Percentiles rank a stretch among this genome's conserved stretches.
Evolutionary conservation across 1,140 invertebrate genomes (phyloP).

Genomic region (Hetaerina americana): DNA sequence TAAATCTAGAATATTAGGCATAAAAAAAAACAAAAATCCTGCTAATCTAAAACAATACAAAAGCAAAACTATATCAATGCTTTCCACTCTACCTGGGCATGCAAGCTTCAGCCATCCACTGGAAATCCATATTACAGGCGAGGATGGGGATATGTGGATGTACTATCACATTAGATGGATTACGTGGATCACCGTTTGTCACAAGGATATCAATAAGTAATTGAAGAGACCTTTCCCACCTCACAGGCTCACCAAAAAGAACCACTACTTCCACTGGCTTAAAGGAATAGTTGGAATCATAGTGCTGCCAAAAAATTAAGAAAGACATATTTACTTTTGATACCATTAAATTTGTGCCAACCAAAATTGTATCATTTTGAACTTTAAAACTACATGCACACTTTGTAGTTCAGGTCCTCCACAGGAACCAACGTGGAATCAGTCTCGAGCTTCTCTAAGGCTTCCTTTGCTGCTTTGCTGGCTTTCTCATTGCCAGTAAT

Average conservation of each 20-base stretch:
- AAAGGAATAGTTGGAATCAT: constrained; percentile 38
- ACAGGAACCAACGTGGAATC: too few species aligned
- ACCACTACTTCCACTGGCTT: constrained; percentile 40
- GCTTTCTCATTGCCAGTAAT: too few species aligned
- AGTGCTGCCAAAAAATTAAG: constrained; percentile 27
- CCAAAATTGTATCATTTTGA: too few species aligned
- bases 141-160: constrained; percentile 51
- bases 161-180: constrained; percentile 28
- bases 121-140: constrained; percentile 55
- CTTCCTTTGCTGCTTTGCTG: too few species aligned
- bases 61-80: background rate
- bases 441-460: too few species aligned
- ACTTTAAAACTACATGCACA: too few species aligned
- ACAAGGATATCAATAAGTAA: constrained; percentile 53
- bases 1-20: too few species aligned
- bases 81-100: constrained; percentile 48
- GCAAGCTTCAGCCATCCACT: constrained; percentile 52
- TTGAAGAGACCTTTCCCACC: constrained; percentile 49
- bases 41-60: background rate
- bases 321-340: background rate
- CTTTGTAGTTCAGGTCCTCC: too few species aligned
- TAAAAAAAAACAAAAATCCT: too few species aligned
- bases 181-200: constrained; percentile 41
- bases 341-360: background rate
- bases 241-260: constrained; percentile 46